Conservation (phyloP, 2,113 vertebrate species). For the Clarias batrachus region DNA sequence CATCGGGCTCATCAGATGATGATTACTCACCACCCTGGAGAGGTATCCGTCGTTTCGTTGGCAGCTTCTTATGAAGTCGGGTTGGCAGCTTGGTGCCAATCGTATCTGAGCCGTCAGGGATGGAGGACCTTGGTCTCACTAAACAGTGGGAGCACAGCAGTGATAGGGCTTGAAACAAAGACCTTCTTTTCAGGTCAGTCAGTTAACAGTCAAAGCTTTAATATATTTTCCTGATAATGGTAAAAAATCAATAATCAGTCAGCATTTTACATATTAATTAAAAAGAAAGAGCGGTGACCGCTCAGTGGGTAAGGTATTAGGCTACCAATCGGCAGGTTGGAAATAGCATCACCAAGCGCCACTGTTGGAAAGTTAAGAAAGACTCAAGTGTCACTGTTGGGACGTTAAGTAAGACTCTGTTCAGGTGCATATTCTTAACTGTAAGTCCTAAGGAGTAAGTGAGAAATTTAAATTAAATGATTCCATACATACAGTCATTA, state of each 20-base stretch:
- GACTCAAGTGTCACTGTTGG: neutral
- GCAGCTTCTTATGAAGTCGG: no score
- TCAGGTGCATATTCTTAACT: neutral
- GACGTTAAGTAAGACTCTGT: neutral
- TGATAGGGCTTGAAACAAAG: no score
- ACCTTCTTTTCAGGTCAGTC: neutral
- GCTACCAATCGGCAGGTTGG: neutral
- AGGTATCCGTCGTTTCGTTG: no score
- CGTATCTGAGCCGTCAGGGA: no score
- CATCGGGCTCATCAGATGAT: no score
- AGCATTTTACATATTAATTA: neutral
- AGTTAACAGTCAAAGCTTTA: neutral
- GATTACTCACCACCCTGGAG: no score
- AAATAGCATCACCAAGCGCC: neutral
- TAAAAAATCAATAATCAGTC: neutral
- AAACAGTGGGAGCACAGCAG: no score
- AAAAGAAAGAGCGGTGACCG: no score
- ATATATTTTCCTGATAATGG: neutral
- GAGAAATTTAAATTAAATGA: neutral
- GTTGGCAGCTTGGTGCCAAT: no score
- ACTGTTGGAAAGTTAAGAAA: neutral
- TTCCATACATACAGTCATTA: neutral
- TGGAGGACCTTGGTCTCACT: no score
- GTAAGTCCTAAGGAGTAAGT: neutral
- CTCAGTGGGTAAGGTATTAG: neutral